Percentiles rank a stretch among this genome's conserved stretches.
phyloP scores from a whole-genome alignment of 2,888 invertebrate species.

The Dryocosmus kuriphilus region DNA sequence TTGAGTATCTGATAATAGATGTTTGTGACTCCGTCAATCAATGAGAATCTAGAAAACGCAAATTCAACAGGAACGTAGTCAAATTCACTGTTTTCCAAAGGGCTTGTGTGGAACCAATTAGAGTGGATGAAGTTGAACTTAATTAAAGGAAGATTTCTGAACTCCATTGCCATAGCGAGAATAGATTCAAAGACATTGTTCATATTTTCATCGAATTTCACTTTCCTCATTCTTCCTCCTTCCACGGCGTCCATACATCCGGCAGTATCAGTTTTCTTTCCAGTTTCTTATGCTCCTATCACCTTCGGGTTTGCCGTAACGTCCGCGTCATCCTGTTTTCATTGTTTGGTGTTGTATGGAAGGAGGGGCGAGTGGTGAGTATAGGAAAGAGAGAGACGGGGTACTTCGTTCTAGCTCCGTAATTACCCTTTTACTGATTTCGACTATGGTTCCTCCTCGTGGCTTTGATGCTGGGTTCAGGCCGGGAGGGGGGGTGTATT shows the following conservation, averaged over 20 bases:
- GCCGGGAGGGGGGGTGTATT: too few species aligned
- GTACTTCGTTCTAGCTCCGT: too few species aligned
- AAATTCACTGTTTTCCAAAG: slow-evolving; percentile 45
- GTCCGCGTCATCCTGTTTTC: too few species aligned
- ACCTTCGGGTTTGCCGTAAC: too few species aligned
- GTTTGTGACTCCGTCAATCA: slow-evolving; percentile 75
- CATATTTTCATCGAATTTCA: slow-evolving; percentile 63
- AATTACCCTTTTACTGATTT: too few species aligned
- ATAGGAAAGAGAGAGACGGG: too few species aligned
- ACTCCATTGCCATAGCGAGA: slow-evolving; percentile 51
- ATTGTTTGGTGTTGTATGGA: too few species aligned
- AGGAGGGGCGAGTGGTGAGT: too few species aligned
- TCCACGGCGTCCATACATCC: slow-evolving; percentile 61
- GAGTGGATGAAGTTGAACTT: slow-evolving; percentile 74
- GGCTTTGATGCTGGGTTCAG: too few species aligned
- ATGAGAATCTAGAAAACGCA: slow-evolving; percentile 77
- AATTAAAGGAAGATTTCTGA: slow-evolving; percentile 54
- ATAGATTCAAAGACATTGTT: slow-evolving; percentile 59
- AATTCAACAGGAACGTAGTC: slow-evolving; percentile 80
- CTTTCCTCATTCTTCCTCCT: slow-evolving; percentile 49
- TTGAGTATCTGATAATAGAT: slow-evolving; percentile 75
- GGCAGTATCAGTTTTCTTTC: slow-evolving; percentile 69
- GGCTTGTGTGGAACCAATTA: slow-evolving; percentile 71
- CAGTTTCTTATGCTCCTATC: too few species aligned
- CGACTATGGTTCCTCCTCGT: too few species aligned